Base-by-base conservation (phyloP, 2,888 invertebrate genomes). In the Sialis lutaria region DNA sequence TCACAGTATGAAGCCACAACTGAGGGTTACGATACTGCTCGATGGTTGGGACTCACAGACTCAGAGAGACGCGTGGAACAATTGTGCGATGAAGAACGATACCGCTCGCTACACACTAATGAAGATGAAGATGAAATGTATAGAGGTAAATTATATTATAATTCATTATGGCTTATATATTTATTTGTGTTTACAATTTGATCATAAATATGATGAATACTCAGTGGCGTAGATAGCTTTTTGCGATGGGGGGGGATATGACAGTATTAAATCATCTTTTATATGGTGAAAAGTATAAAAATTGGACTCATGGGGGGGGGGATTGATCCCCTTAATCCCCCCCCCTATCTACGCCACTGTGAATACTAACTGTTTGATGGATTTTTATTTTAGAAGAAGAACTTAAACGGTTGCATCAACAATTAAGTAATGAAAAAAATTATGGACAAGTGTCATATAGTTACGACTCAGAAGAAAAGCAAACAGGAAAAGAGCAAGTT, bases 51-150 rank as follows among this genome's bases (percentile, higher is more conserved):
- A 10, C 55, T 65, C 33, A 62, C 55, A 50, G 67, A 67, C 54
- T 54, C 60, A 44, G 56, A 67, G 44, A 55, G 63, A 47, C 61
- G 61, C 52, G 54, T 93, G 53, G 97, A 98, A 65, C 82, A 84
- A 58, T 70, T 90, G 47, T 95, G 95, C 67, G 95, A 98, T 63
- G 88, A 91, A 62, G 97, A 98, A 69, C 74, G 97, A 42, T 98
- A 93, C 67, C 72, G 84, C 50, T 91, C 89, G 13, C 73, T 97
- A 43, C 80, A 84, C 59, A 82, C 81, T 49, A 88, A 91, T 65
- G 84, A 92, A 58, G 82, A 83, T 61, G 89, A 92, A 61, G 87
- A 89, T 59, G 78, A 82, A 53, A 75, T 89, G 70, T 89, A 90
- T 65, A 88, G 91, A 79, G 92, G 93, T 90, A 65, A 63, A 10